Evolutionary conservation across 2,888 invertebrate species (phyloP).

Genomic region (Meiosimyza decipiens): DNA sequence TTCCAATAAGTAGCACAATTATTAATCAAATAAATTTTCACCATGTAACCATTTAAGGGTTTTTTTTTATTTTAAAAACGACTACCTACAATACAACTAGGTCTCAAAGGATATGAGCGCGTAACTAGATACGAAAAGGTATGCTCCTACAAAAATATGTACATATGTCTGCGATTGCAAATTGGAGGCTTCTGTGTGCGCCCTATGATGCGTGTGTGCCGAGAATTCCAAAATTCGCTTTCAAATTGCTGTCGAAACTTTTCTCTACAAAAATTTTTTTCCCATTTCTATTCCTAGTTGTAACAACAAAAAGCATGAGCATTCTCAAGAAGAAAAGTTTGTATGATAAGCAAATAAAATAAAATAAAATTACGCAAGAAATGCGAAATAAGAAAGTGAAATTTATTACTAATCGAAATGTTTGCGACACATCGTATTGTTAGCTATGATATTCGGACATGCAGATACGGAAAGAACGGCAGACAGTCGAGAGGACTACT

Average conservation of each 20-base stretch:
- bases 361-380: conserved; percentile 46
- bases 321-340: conserved; percentile 36
- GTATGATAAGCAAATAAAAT: conserved; percentile 44
- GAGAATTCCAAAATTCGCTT: conserved; percentile 5
- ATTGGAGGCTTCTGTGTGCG: neutral
- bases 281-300: neutral
- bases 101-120: too few relatives aligned
- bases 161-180: neutral
- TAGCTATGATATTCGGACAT: conserved; percentile 38
- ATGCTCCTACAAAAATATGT: neutral
- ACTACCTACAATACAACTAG: neutral
- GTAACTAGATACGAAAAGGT: too few relatives aligned
- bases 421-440: conserved; percentile 46
- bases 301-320: neutral
- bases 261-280: neutral
- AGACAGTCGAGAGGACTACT: neutral
- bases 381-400: conserved; percentile 44
- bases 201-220: neutral
- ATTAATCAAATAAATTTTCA: too few relatives aligned
- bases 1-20: too few relatives aligned
- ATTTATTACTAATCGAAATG: conserved; percentile 60
- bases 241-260: neutral
- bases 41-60: too few relatives aligned
- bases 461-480: neutral
- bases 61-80: too few relatives aligned